phyloP scores from a whole-genome alignment of 2,113 vertebrate species.

The Esox niger region DNA sequence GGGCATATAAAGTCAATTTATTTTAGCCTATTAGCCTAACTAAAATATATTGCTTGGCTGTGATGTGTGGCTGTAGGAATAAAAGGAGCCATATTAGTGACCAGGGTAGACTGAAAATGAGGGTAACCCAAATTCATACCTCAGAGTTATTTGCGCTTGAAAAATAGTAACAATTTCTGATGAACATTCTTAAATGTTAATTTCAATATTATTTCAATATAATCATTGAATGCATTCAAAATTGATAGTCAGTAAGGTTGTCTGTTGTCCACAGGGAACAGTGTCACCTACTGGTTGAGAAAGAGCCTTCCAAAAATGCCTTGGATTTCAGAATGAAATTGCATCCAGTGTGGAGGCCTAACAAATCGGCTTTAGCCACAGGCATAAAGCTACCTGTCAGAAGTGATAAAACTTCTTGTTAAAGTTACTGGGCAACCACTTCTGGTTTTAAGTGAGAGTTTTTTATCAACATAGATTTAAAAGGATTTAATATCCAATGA shows the following conservation, averaged over 20 bases:
- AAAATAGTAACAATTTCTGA: slow-evolving; percentile 29
- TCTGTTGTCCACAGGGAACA: slow-evolving; percentile 42
- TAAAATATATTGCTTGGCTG: slow-evolving; percentile 20
- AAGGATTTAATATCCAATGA: no score
- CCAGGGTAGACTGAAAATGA: slow-evolving; percentile 40
- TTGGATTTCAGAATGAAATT: neutral
- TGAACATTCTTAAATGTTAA: slow-evolving; percentile 49
- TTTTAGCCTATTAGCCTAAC: slow-evolving; percentile 17
- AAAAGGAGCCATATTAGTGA: slow-evolving; percentile 26
- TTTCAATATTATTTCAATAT: slow-evolving; percentile 18
- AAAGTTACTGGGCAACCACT: neutral
- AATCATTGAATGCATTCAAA: slow-evolving; percentile 19
- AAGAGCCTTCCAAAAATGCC: slow-evolving; percentile 27
- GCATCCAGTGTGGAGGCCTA: neutral
- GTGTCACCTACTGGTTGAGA: slow-evolving; percentile 52
- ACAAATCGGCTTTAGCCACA: slow-evolving; percentile 1
- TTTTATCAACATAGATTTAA: no score
- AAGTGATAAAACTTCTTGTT: slow-evolving; percentile 4
- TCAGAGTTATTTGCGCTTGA: slow-evolving; percentile 37
- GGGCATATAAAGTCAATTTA: slow-evolving; percentile 32
- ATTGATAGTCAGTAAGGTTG: slow-evolving; percentile 46
- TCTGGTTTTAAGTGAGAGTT: no score
- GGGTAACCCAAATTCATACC: neutral
- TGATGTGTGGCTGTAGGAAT: slow-evolving; percentile 38
- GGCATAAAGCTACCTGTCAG: slow-evolving; percentile 2